phyloP scores from a whole-genome alignment of 2,888 invertebrate genomes.

The Oscheius onirici region DNA sequence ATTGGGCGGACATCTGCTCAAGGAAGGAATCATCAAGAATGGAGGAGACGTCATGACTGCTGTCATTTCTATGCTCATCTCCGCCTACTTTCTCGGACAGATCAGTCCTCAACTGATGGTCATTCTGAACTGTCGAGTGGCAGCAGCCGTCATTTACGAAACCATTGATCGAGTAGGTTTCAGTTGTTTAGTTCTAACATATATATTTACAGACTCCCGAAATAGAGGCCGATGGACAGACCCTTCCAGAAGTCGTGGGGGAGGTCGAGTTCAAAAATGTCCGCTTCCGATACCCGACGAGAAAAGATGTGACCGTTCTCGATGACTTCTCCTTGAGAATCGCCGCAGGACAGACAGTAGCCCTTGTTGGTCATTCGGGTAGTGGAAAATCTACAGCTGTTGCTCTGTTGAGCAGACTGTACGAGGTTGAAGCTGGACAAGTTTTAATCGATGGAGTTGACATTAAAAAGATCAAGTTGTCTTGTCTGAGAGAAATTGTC shows the following conservation, averaged over 20 bases:
- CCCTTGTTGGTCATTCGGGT: slow-evolving; percentile 78
- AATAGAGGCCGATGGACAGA: slow-evolving; percentile 58
- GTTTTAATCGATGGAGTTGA: slow-evolving; percentile 42
- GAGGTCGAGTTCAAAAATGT: slow-evolving; percentile 57
- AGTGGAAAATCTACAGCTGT: slow-evolving; percentile 80
- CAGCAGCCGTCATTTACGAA: slow-evolving; percentile 64
- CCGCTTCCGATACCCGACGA: slow-evolving; percentile 61
- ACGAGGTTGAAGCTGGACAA: slow-evolving; percentile 80
- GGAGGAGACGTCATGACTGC: slow-evolving; percentile 65
- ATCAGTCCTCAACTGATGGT: slow-evolving; percentile 65
- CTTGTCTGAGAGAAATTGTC: slow-evolving; percentile 39
- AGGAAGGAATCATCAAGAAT: slow-evolving; percentile 47
- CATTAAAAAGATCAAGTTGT: slow-evolving; percentile 41
- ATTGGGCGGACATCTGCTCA: slow-evolving; percentile 53
- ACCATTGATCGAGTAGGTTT: slow-evolving; percentile 58
- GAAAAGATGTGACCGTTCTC: slow-evolving; percentile 58
- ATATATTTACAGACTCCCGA: slow-evolving; percentile 33
- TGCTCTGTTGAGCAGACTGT: slow-evolving; percentile 79
- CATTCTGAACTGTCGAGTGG: slow-evolving; percentile 64
- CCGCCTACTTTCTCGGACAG: slow-evolving; percentile 61
- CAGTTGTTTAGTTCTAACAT: not conserved
- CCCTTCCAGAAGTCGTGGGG: slow-evolving; percentile 47
- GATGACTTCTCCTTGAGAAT: slow-evolving; percentile 71
- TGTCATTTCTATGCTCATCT: slow-evolving; percentile 50
- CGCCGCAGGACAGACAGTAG: slow-evolving; percentile 71